Evolutionary conservation across 2,113 vertebrate genomes (phyloP).

Genomic region (Nesogale talazaci): DNA sequence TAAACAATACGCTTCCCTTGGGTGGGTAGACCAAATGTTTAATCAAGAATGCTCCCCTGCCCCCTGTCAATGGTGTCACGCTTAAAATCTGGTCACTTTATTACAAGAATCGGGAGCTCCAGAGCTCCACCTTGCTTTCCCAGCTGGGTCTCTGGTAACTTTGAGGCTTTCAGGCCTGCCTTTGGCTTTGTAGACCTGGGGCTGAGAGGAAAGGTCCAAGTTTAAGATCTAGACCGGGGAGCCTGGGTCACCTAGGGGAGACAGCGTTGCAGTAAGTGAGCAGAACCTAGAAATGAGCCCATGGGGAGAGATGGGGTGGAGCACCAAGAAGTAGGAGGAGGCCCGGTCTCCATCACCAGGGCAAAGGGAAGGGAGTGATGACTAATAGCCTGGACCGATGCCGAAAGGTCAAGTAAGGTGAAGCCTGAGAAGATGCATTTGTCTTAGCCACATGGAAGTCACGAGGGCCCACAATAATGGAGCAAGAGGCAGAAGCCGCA

Average conservation of each 20-base stretch:
- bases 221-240: background rate
- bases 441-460: constrained; percentile 32
- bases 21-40: no score
- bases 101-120: background rate
- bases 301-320: constrained; percentile 7
- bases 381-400: background rate
- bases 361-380: constrained; percentile 10
- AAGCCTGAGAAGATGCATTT: background rate
- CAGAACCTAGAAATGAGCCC: background rate
- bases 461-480: background rate
- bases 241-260: background rate
- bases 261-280: background rate
- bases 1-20: no score
- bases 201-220: constrained; percentile 19
- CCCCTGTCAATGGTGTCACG: no score
- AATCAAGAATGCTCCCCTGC: no score
- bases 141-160: background rate
- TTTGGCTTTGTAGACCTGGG: background rate
- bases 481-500: background rate
- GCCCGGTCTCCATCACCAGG: background rate
- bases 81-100: no score
- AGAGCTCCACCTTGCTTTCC: constrained; percentile 3
- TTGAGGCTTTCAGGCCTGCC: background rate
- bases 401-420: constrained; percentile 23
- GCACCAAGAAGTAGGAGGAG: background rate